Evolutionary conservation across 64 coral and sea anemone species (phyloP).

Genomic region (Pachyseris speciosa): DNA sequence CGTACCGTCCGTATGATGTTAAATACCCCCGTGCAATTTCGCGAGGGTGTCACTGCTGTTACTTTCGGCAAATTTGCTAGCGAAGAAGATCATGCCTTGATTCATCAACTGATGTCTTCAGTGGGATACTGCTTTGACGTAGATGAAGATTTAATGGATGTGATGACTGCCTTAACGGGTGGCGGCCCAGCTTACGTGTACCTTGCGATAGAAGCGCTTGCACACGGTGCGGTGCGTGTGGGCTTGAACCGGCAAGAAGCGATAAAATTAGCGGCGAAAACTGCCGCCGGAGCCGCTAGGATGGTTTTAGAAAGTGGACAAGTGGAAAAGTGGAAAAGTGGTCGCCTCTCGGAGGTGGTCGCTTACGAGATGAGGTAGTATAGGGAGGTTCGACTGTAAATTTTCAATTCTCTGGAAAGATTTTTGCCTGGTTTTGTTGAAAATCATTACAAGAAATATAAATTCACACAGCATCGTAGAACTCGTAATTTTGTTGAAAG

Average conservation of each 20-base stretch:
- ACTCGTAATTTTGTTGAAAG: no score
- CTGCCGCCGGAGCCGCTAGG: constrained; percentile 89
- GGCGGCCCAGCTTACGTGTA: constrained; percentile 97
- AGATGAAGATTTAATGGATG: constrained; percentile 92
- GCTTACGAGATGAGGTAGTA: not conserved
- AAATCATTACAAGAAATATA: no score
- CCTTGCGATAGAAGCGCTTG: constrained; percentile 92
- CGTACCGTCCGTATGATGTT: constrained; percentile 90
- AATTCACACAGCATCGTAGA: no score
- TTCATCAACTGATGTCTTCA: constrained; percentile 87
- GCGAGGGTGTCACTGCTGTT: constrained; percentile 93
- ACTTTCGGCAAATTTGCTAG: constrained; percentile 90
- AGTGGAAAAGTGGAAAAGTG: no score
- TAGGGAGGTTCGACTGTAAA: not conserved
- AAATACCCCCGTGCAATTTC: constrained; percentile 93
- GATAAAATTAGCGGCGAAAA: constrained; percentile 96
- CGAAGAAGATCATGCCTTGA: constrained; percentile 85
- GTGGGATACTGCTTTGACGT: constrained; percentile 97
- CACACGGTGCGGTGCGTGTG: constrained; percentile 87
- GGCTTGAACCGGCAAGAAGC: constrained; percentile 95
- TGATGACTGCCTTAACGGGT: constrained; percentile 96
- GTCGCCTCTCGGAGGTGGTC: not conserved
- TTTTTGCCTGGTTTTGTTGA: no score
- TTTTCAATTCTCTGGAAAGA: no score
- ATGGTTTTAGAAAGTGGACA: constrained; percentile 97